Base-by-base conservation (phyloP, 2,888 invertebrate species). In the Orthonychiurus folsomi region DNA sequence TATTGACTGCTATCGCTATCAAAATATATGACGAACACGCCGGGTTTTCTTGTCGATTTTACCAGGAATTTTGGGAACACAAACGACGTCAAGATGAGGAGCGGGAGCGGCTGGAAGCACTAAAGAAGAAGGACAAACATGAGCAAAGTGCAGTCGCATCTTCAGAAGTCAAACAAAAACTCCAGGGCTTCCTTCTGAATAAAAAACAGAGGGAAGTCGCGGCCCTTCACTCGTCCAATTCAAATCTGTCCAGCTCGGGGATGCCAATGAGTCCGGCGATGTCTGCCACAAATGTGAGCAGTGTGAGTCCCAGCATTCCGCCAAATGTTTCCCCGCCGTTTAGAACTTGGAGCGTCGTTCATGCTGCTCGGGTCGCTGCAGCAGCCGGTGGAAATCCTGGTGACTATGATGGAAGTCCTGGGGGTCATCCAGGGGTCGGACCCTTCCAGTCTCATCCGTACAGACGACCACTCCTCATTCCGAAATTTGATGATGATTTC, bases 141-240 rank as follows among this genome's bases (percentile, higher is more conserved):
- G 93, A 93, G 78, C 92, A 93, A 80, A 93, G 93, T 80, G 95
- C 95, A 62, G 88, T 93, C 75, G 95, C 96, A 70, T 95, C 94
- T 70, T 87, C 90, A 24, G 94, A 94, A 80, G 96, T 96, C 76
- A 96, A 95, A 78, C 93, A 93, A 80, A 90, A 92, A 76, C 82
- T 95, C 74, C 79, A 88, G 87, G 86, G 86, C 75, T 89, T 88
- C 77, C 80, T 89, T 67, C 84, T 91, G 77, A 89, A 86, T 77
- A 87, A 87, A 76, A 86, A 87, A 75, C 87, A 88, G 76, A 72
- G 78, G 47, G 86, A 87, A 72, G 86, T 86, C 60, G 86, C 59
- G 2, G 59, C 59, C 2, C 26, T 57, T 15, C 23, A 26, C 20
- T n/a, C 28, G 12, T 59, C 59, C 23, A 59, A 59, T 25, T 59